Conservation (phyloP, 2,113 vertebrate species). For the Nyctibius bracteatus region DNA sequence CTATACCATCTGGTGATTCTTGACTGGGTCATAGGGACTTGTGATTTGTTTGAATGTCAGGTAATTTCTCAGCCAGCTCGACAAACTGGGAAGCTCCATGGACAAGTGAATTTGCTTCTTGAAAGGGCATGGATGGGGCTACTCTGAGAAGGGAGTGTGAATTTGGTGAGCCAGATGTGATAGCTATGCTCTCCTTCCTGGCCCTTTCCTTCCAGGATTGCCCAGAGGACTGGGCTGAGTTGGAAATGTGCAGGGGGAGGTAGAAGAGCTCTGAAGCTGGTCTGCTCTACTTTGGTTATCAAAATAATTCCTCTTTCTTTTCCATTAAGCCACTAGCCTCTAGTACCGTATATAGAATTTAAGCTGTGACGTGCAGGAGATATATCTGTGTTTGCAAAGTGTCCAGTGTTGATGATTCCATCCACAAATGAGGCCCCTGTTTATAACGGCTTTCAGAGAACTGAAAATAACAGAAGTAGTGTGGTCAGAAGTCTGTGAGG, state of each 20-base stretch:
- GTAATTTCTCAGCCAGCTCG: not conserved
- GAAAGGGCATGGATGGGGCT: not conserved
- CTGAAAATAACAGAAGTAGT: not conserved
- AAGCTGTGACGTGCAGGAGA: not conserved
- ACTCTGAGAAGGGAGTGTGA: not conserved
- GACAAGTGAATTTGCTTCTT: not conserved
- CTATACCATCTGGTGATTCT: not conserved
- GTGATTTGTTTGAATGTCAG: not conserved
- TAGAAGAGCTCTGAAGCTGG: not conserved
- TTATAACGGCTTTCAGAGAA: not conserved
- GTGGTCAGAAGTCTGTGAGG: not conserved
- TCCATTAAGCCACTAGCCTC: not conserved
- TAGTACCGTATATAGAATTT: not conserved
- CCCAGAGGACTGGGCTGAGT: not conserved
- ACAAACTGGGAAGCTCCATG: not conserved
- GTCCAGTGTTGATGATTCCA: not conserved
- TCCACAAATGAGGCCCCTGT: not conserved
- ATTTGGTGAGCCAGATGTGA: not conserved
- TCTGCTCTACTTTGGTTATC: not conserved
- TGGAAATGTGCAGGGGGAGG: not conserved
- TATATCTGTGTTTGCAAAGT: not conserved
- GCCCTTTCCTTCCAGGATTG: not conserved
- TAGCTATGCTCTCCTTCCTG: not conserved
- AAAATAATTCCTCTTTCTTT: not conserved
- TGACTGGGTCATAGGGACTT: not conserved